These are phyloP conservation scores for Himantopus leucocephalus DNA, from an alignment of 2,113 vertebrate species.

Conservation along the genomic window DNA sequence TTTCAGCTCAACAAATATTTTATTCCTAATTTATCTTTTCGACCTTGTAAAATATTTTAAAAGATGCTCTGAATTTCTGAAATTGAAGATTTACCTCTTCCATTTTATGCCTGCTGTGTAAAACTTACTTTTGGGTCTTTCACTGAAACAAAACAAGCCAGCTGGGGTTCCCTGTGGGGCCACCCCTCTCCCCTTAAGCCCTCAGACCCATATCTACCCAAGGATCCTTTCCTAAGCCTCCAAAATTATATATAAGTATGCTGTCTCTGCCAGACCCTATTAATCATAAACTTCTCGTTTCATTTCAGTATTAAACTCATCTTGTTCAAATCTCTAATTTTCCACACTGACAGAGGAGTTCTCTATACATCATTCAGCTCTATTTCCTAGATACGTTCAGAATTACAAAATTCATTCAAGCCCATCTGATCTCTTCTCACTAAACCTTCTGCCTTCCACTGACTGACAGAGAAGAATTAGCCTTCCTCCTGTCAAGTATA, in stretches of 20 bases:
- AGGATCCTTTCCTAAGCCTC: conserved; percentile 40
- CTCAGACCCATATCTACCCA: not conserved
- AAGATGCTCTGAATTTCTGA: not conserved
- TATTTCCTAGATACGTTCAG: conserved; percentile 48
- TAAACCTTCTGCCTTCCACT: conserved; percentile 41
- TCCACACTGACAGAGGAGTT: conserved; percentile 48
- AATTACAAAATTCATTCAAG: conserved; percentile 61
- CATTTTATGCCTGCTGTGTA: not conserved
- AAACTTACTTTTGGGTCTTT: not conserved
- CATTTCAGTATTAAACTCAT: conserved; percentile 55
- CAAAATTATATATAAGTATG: conserved; percentile 37
- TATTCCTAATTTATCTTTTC: not conserved
- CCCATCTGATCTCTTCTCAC: conserved; percentile 28
- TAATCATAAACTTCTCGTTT: conserved; percentile 53
- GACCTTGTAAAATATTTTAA: not conserved
- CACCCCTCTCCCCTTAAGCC: not conserved
- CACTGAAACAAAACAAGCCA: not conserved
- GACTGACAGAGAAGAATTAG: conserved; percentile 55
- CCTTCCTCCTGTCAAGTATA: conserved; percentile 18
- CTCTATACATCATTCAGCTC: conserved; percentile 65
- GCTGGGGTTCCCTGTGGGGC: not conserved
- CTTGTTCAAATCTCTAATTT: conserved; percentile 70
- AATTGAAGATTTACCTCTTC: not conserved
- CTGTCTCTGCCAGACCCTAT: conserved; percentile 41
- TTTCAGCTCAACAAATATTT: not conserved